These are phyloP conservation scores for Scyliorhinus canicula DNA, from an alignment of 2,797 vertebrate genomes.

Conservation along the genomic window DNA sequence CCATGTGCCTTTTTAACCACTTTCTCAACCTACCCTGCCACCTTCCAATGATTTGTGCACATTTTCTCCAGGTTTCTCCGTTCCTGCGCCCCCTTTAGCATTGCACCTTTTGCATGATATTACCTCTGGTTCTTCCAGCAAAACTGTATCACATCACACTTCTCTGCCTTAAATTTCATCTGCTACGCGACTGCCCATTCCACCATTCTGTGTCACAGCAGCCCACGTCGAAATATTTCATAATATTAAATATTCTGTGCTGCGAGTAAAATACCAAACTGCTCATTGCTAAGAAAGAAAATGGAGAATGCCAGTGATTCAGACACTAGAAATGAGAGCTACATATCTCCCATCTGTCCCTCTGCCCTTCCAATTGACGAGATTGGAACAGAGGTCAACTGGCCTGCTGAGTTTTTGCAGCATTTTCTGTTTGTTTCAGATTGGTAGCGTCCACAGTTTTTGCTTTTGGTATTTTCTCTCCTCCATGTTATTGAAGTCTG, in stretches of 20 bases:
- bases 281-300: background rate
- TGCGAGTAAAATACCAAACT: no score
- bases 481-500: background rate
- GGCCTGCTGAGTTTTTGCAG: background rate
- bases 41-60: no score
- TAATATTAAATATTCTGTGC: background rate
- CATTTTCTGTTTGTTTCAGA: background rate
- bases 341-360: background rate
- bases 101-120: no score
- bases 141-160: no score
- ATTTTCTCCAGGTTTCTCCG: no score
- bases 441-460: background rate
- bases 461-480: background rate
- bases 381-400: background rate
- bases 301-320: background rate
- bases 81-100: no score
- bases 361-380: background rate
- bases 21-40: no score
- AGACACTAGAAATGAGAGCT: background rate
- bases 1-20: no score
- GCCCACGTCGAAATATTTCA: background rate
- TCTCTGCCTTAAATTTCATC: no score
- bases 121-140: no score
- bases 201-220: no score
- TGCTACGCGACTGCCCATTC: no score